Percentiles rank a stretch among this genome's conserved stretches.
Evolutionary conservation across 2,888 invertebrate genomes (phyloP).

Genomic region (Agrochola macilenta): DNA sequence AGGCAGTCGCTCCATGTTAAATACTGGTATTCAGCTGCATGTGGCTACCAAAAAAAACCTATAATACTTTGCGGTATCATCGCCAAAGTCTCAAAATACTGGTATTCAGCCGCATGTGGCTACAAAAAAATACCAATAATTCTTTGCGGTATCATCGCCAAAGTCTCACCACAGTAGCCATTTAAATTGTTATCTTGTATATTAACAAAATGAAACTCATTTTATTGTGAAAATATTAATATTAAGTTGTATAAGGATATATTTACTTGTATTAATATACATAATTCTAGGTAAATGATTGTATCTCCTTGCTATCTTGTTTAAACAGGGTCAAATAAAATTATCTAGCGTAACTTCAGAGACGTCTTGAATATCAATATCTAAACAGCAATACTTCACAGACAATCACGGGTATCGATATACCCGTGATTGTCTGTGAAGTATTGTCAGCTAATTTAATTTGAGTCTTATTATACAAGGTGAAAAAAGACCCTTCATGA

Average conservation of each 20-base stretch:
- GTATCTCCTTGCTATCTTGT: background rate
- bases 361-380: background rate
- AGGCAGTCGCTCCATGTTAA: slow-evolving; percentile 5
- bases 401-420: too few species aligned
- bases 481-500: too few species aligned
- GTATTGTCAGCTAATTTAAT: background rate
- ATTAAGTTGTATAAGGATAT: slow-evolving; percentile 58
- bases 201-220: slow-evolving; percentile 64
- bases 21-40: background rate
- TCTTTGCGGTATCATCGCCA: slow-evolving; percentile 11
- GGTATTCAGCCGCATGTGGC: background rate
- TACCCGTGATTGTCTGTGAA: background rate
- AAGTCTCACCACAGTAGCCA: slow-evolving; percentile 47
- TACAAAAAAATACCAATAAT: slow-evolving; percentile 1
- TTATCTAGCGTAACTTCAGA: background rate
- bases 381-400: background rate
- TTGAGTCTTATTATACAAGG: background rate
- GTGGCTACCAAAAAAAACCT: background rate
- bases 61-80: slow-evolving; percentile 9
- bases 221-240: slow-evolving; percentile 63
- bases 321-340: background rate
- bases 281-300: slow-evolving; percentile 2
- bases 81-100: slow-evolving; percentile 31
- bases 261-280: slow-evolving; percentile 41
- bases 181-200: slow-evolving; percentile 65